phyloP scores from a whole-genome alignment of 2,113 vertebrate species.

The Chitala chitala region DNA sequence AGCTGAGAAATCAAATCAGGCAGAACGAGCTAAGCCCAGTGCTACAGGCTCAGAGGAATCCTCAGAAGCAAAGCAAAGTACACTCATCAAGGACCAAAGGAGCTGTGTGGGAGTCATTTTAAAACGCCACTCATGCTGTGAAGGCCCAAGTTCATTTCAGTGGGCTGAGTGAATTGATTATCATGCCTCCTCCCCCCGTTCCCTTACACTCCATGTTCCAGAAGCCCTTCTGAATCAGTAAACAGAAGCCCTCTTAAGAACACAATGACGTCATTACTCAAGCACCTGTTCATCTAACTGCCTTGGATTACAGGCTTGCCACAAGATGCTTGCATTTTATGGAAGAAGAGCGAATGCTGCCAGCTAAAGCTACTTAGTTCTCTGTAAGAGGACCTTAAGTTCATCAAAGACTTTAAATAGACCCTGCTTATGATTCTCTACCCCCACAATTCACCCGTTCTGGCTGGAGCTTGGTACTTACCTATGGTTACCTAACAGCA shows the following conservation, averaged over 20 bases:
- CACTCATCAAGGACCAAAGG: neutral
- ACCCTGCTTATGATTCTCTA: neutral
- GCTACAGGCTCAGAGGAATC: neutral
- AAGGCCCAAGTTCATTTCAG: slow-evolving; percentile 5
- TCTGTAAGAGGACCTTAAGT: slow-evolving; percentile 24
- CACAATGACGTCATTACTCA: neutral
- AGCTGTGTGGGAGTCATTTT: neutral
- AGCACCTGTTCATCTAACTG: slow-evolving; percentile 2
- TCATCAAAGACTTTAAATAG: slow-evolving; percentile 44
- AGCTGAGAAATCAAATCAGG: neutral
- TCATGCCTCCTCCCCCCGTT: neutral
- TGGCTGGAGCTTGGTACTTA: neutral
- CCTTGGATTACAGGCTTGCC: neutral
- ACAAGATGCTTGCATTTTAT: neutral
- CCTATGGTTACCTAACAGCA: neutral
- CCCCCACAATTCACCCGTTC: slow-evolving; percentile 12
- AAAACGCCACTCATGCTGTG: neutral
- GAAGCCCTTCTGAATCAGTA: slow-evolving; percentile 1
- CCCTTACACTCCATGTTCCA: neutral
- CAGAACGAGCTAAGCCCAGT: neutral
- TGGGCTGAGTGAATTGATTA: neutral
- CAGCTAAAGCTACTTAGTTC: slow-evolving; percentile 31
- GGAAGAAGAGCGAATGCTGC: slow-evolving; percentile 15
- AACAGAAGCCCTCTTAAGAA: neutral
- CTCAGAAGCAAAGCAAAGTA: neutral